Evolutionary conservation across 1,140 invertebrate species (phyloP).

Genomic region (Pinna nobilis): DNA sequence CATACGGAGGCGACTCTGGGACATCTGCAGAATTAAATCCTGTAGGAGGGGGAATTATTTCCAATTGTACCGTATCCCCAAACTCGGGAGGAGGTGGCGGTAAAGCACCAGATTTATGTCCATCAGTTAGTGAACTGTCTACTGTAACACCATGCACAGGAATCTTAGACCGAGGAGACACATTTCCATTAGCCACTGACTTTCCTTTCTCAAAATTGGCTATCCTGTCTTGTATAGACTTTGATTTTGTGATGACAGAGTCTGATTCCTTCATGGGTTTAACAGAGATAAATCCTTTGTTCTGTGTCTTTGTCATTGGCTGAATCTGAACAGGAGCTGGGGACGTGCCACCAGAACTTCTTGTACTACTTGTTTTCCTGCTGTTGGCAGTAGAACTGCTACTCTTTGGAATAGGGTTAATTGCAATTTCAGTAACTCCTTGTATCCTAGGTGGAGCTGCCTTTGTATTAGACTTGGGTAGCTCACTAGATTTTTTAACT

Average conservation of each 20-base stretch:
- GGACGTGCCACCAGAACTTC: neutral
- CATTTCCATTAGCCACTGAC: slow-evolving; percentile 25
- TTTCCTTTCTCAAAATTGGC: slow-evolving; percentile 48
- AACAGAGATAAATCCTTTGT: slow-evolving; percentile 7
- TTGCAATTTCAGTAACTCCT: no score
- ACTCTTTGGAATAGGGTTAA: no score
- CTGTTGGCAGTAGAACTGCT: slow-evolving; percentile 12
- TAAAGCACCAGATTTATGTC: slow-evolving; percentile 26
- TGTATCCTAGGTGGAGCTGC: neutral
- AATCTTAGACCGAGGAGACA: slow-evolving; percentile 19
- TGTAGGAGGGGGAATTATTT: slow-evolving; percentile 66
- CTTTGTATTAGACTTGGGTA: neutral
- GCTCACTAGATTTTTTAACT: neutral
- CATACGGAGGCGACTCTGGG: slow-evolving; percentile 57
- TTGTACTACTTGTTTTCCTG: neutral
- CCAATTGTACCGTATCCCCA: slow-evolving; percentile 59
- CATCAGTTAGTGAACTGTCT: slow-evolving; percentile 59
- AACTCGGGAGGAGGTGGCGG: slow-evolving; percentile 62
- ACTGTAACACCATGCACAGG: slow-evolving; percentile 55
- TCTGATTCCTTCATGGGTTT: slow-evolving; percentile 27
- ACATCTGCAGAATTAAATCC: slow-evolving; percentile 49
- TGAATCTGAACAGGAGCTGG: slow-evolving; percentile 17
- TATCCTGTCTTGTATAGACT: slow-evolving; percentile 56
- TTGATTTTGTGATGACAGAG: slow-evolving; percentile 30
- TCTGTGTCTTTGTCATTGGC: neutral